Conservation (phyloP, 2,113 vertebrate genomes). For the Chrysochloris asiatica region DNA sequence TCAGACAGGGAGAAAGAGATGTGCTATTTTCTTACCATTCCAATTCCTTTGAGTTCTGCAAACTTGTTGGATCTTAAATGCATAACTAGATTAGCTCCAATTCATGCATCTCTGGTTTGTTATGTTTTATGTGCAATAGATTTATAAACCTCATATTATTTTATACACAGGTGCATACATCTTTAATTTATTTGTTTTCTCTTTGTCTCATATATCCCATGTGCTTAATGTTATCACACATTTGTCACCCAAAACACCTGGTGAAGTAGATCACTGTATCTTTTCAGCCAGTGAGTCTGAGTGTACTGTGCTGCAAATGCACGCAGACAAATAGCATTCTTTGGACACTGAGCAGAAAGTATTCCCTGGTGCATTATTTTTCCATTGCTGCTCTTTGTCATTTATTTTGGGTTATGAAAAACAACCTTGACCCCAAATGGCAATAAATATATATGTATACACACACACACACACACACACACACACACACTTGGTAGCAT, state of each 20-base stretch:
- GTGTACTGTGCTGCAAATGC: neutral
- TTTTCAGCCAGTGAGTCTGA: neutral
- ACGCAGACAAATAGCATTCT: neutral
- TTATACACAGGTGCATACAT: neutral
- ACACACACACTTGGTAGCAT: neutral
- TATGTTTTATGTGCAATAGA: neutral
- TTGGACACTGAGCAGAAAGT: neutral
- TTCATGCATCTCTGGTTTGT: neutral
- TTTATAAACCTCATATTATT: neutral
- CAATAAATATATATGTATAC: slow-evolving; percentile 31
- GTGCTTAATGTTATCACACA: neutral
- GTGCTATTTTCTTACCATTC: slow-evolving; percentile 51
- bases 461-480: too few species aligned
- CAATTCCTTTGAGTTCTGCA: slow-evolving; percentile 19
- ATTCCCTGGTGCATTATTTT: neutral
- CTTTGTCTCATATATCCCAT: neutral
- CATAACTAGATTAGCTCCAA: neutral
- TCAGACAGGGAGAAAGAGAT: slow-evolving; percentile 38
- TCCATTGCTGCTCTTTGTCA: neutral
- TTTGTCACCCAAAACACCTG: neutral
- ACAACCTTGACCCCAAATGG: neutral
- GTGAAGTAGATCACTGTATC: neutral
- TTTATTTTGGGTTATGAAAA: slow-evolving; percentile 35
- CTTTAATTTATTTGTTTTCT: neutral
- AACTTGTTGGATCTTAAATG: slow-evolving; percentile 3